phyloP scores from a whole-genome alignment of 2,113 vertebrate species.

The Morone chrysops region DNA sequence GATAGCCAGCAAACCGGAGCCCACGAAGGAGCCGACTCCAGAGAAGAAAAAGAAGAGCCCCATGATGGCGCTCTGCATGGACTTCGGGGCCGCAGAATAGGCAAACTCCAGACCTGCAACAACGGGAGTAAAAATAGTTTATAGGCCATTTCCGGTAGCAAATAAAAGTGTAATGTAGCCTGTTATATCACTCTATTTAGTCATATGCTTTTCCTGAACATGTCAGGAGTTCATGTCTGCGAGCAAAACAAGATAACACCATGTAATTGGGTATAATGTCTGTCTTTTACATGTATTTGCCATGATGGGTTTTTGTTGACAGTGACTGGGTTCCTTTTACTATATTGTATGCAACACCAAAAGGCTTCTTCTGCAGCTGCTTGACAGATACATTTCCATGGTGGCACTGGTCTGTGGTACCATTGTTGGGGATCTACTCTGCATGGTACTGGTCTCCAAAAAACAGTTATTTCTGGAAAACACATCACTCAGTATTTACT shows the following conservation, averaged over 20 bases:
- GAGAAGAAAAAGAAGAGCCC: constrained; percentile 99
- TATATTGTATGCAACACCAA: constrained; percentile 2
- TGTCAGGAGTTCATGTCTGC: background rate
- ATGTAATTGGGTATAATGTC: background rate
- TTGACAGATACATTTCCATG: constrained; percentile 25
- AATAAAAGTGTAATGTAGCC: background rate
- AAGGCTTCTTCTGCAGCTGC: constrained; percentile 20
- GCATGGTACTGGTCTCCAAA: constrained; percentile 4
- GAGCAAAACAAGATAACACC: background rate
- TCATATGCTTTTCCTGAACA: background rate
- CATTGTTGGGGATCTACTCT: constrained; percentile 7
- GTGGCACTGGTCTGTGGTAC: constrained; percentile 15
- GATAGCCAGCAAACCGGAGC: constrained; percentile 92
- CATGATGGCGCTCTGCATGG: constrained; percentile 99
- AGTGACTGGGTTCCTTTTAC: background rate
- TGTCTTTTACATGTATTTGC: constrained; percentile 3
- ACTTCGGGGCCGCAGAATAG: constrained; percentile 95
- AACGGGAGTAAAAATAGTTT: constrained; percentile 25
- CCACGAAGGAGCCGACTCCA: constrained; percentile 96
- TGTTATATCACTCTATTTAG: background rate
- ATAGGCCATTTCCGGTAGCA: too few relatives aligned
- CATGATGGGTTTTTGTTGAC: constrained; percentile 14
- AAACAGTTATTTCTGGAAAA: constrained; percentile 21
- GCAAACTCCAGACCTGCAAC: constrained; percentile 94
- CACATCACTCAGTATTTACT: constrained; percentile 62